phyloP scores from a whole-genome alignment of 2,113 vertebrate species.

The Cryptotis parvus region DNA sequence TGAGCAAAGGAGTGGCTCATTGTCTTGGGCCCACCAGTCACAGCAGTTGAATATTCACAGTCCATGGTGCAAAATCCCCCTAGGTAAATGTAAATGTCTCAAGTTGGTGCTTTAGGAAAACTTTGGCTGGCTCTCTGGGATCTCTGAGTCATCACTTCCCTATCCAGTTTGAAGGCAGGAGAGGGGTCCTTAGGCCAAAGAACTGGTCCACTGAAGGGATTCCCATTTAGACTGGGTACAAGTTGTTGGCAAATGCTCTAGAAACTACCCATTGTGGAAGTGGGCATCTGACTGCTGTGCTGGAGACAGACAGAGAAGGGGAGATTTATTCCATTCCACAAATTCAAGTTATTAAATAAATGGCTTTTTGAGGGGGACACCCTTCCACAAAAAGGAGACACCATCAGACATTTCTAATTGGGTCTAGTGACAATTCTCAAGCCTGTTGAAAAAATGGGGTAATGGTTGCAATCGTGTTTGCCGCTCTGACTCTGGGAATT shows the following conservation, averaged over 20 bases:
- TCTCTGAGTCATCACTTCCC: too few relatives aligned
- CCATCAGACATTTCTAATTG: constrained; percentile 45
- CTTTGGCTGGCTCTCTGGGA: too few relatives aligned
- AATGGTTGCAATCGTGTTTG: background rate
- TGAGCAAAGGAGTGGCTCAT: constrained; percentile 80
- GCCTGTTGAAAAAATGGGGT: constrained; percentile 11
- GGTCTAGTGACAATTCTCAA: constrained; percentile 34
- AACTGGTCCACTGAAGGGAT: too few relatives aligned
- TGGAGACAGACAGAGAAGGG: too few relatives aligned
- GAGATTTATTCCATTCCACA: accelerated
- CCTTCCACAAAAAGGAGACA: constrained; percentile 53
- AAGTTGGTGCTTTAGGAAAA: too few relatives aligned
- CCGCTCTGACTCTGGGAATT: background rate
- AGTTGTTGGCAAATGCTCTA: too few relatives aligned
- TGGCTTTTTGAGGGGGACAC: constrained; percentile 42
- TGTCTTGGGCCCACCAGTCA: constrained; percentile 72
- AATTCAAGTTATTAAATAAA: constrained; percentile 52
- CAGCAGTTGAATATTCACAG: constrained; percentile 70
- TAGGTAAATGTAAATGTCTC: background rate
- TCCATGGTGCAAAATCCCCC: constrained; percentile 72
- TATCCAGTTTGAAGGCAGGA: too few relatives aligned
- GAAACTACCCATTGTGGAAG: background rate
- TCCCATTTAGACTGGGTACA: too few relatives aligned
- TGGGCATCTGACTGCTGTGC: too few relatives aligned
- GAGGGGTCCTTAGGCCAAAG: background rate